A percentile compares a stretch with the other conserved stretches of the same genome.
Conservation (phyloP, 2,113 vertebrate species). For the Rattus norvegicus region GRCr8 NC_086030.1:39615001-39615500, state of each 20-base stretch:
- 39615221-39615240: constrained; percentile 71
- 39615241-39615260: constrained; percentile 71
- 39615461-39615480: background rate
- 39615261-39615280: constrained; percentile 78
- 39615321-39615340: constrained; percentile 45
- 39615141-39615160: too few species aligned
- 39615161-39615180: constrained; percentile 56
- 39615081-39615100: constrained; percentile 46
- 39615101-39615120: constrained; percentile 56
- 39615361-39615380: constrained; percentile 55
- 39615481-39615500: background rate
- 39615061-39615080: constrained; percentile 57
- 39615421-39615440: background rate
- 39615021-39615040: constrained; percentile 55
- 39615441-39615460: background rate
- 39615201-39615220: constrained; percentile 72
- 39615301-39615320: constrained; percentile 75
- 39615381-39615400: background rate
- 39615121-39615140: constrained; percentile 46
- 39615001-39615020: constrained; percentile 37
- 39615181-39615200: constrained; percentile 50
- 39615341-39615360: constrained; percentile 74
- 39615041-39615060: constrained; percentile 54
- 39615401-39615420: background rate
- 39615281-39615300: constrained; percentile 81